Base-by-base conservation (phyloP, 2,113 vertebrate genomes). In the Mirza zaza region DNA sequence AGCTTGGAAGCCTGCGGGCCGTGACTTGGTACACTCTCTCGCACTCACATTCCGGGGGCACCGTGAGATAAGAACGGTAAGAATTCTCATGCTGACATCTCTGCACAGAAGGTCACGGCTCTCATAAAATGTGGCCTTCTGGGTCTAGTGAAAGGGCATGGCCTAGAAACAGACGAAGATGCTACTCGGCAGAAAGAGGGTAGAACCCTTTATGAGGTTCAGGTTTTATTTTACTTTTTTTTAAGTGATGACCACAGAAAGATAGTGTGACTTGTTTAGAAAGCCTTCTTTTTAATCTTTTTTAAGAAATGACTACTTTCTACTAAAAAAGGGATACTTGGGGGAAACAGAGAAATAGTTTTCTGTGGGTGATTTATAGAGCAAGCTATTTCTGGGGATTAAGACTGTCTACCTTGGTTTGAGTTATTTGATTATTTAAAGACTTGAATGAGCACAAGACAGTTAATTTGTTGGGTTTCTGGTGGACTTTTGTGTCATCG, bases 261-360 rank as follows among this genome's bases (percentile, higher is more conserved):
- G 96, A 91, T 97, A 96, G 90, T 97, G 95, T 96, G 97, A 91
- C 80, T 97, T 92, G 45, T 95, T 93, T 89, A 83, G 91, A 96
- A 96, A 88, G 57, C n/a, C 63, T 48, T 92, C 97, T 97, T 97
- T 97, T 96, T 67, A 97, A 89, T 97, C 75, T 94, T 97, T 94
- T 97, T 97, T 1, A 45, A 95, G 96, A 97, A 97, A 97, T 94
- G 93, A 96, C 90, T 89, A 7, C 25, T 92, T 97, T 97, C 76
- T 95, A 96, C 92, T 57, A 90, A 96, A 88, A 87, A 75, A 82
- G 39, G 80, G 80, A 94, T 94, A 90, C 42, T 76, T 82, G 94
- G 84, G 50, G 79, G 59, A 3, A 15, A 67, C 55, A 89, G 63
- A 36, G 86, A 84, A 94, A 81, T 55, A 36, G 2, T 25, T 82